Base-by-base conservation (phyloP, 2,113 vertebrate species). In the Colossoma macropomum region DNA sequence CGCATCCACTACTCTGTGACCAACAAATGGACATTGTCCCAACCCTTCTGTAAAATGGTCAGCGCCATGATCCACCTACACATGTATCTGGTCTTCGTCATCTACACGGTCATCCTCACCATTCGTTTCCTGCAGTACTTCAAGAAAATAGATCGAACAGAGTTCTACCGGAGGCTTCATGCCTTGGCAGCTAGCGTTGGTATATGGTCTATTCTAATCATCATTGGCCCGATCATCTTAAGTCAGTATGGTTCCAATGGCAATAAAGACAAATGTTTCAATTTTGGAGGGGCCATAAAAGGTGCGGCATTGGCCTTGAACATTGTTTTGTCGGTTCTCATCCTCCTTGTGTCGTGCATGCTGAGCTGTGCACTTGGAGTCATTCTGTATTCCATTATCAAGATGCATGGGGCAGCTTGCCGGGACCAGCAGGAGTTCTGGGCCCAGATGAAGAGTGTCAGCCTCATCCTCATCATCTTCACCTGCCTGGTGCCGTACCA, bases 11-110 rank as follows among this genome's bases (percentile, higher is more conserved):
- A 96, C 50, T 96, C 96, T 0, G 54, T 89, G 3, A 77, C 1
- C 0, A 0, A 27, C 0, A 0, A 5, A 0, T 98, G 97, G 97
- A 0, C 0, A 0, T 89, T 98, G 38, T 12, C 88, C 0, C 0
- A 0, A 0, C 0, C 5, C 0, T 91, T 93, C 84, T 98, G 97
- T 77, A 97, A 92, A 85, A 3, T 94, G 8, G 93, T 96, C 86
- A 98, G 97, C 0, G 88, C 92, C 21, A 96, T 97, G 96, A 89
- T 97, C 80, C 96, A 98, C 77, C 90, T 96, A 56, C 97, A 99
- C 89, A 97, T 98, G 95, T 96, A 98, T 87, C 92, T 98, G 87
- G 96, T 96, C 0, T 97, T 98, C 77, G 1, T 96, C 0, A 95
- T 98, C 89, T 99, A 98, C 0, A 76, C 95, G 66, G 90, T 96